Conservation (phyloP, 2,113 vertebrate genomes). For the Delphinapterus leucas region DNA sequence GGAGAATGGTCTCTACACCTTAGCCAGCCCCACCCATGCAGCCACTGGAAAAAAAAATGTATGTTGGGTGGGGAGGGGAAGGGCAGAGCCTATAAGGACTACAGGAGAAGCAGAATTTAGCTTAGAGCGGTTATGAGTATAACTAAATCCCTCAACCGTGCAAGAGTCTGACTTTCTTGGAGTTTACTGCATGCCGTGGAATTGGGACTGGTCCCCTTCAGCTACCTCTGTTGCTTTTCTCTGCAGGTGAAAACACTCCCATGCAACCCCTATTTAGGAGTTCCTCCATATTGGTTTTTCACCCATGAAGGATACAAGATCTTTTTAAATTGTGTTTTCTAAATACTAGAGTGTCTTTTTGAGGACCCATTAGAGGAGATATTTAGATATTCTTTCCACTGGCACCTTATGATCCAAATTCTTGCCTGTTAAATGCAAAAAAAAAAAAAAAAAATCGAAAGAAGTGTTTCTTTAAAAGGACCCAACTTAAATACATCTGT, state of each 20-base stretch:
- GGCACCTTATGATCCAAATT: constrained; percentile 53
- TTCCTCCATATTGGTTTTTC: not conserved
- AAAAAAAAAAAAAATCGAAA: not conserved
- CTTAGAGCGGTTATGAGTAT: fast-evolving
- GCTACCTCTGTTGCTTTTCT: not conserved
- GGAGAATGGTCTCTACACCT: not conserved
- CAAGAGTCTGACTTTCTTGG: not conserved
- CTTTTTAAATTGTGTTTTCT: not conserved
- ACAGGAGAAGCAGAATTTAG: fast-evolving
- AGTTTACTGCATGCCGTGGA: not conserved
- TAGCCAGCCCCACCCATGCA: not conserved
- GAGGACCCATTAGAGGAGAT: not conserved
- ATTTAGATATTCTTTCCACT: constrained; percentile 48
- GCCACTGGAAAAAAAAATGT: not conserved
- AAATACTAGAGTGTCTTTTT: not conserved
- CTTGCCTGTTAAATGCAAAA: constrained; percentile 41
- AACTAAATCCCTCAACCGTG: not conserved
- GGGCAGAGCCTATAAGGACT: fast-evolving
- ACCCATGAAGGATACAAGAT: not conserved
- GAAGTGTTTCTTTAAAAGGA: constrained; percentile 60
- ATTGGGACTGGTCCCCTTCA: not conserved
- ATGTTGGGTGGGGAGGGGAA: not conserved
- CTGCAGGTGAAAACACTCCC: not conserved
- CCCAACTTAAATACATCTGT: constrained; percentile 57
- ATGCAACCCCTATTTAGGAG: not conserved